phyloP scores from a whole-genome alignment of 2,888 invertebrate species.

The Drosophila flavopinicola region DNA sequence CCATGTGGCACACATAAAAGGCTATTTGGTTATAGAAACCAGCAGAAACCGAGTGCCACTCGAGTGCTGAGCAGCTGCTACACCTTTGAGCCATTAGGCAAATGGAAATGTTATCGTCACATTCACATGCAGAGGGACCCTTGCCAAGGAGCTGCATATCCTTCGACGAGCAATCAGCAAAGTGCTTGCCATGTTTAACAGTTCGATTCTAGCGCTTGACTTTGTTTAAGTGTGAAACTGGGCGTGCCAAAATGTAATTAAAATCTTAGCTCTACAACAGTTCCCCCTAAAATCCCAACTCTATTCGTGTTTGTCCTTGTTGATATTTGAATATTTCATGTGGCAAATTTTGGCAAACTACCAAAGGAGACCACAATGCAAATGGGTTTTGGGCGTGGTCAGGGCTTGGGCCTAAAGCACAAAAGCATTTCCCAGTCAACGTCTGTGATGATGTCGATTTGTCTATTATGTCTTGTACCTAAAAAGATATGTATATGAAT shows the following conservation, averaged over 20 bases:
- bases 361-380: constrained; percentile 28
- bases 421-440: not conserved
- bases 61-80: constrained; percentile 18
- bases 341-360: constrained; percentile 26
- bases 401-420: constrained; percentile 1
- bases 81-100: constrained; percentile 43
- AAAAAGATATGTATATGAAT: not conserved
- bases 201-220: constrained; percentile 34
- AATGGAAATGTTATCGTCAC: constrained; percentile 41
- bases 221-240: constrained; percentile 42
- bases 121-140: constrained; percentile 1
- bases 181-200: constrained; percentile 58
- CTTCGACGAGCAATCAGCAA: constrained; percentile 59
- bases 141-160: constrained; percentile 3
- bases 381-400: constrained; percentile 47
- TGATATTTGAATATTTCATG: constrained; percentile 56
- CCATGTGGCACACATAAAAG: constrained; percentile 22
- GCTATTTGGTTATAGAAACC: constrained; percentile 43
- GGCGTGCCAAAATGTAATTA: constrained; percentile 65
- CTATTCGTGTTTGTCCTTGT: not conserved
- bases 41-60: not conserved
- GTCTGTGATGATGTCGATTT: too few relatives aligned
- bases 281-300: too few relatives aligned
- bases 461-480: too few relatives aligned
- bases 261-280: constrained; percentile 13